phyloP scores from a whole-genome alignment of 2,113 vertebrate genomes.

The Gymnorhina tibicen region DNA sequence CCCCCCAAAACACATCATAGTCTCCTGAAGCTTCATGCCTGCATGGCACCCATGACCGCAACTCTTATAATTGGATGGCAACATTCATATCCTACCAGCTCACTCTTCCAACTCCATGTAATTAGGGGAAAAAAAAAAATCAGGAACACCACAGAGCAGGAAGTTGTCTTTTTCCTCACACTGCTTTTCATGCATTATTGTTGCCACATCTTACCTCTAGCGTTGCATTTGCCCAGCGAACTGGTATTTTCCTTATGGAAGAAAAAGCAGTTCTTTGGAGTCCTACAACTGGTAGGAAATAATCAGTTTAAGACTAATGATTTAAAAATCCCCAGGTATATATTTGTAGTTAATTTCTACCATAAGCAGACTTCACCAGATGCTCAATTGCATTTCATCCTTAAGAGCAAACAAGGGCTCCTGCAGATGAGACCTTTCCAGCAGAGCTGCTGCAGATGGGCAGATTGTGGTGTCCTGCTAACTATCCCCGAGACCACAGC shows the following conservation, averaged over 20 bases:
- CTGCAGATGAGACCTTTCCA: slow-evolving; percentile 20
- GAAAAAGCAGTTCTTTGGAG: neutral
- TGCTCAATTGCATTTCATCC: slow-evolving; percentile 18
- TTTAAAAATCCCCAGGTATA: neutral
- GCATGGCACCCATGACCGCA: neutral
- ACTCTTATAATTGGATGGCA: neutral
- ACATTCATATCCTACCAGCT: neutral
- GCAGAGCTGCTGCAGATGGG: slow-evolving; percentile 13
- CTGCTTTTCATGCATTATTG: neutral
- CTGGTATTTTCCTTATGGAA: neutral
- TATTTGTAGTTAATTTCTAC: neutral
- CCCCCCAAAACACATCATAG: neutral
- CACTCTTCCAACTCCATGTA: neutral
- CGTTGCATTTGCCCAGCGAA: neutral
- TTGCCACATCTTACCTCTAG: neutral
- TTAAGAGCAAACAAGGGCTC: slow-evolving; percentile 29
- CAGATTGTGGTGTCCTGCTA: neutral
- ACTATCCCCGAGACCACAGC: neutral
- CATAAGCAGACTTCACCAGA: slow-evolving; percentile 1
- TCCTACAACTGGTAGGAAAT: neutral
- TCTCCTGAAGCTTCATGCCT: neutral
- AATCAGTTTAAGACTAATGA: slow-evolving; percentile 2
- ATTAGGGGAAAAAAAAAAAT: neutral
- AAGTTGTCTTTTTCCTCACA: neutral
- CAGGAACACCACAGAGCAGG: neutral